Evolutionary conservation across 2,888 invertebrate genomes (phyloP).

Genomic region (Neria commutata): DNA sequence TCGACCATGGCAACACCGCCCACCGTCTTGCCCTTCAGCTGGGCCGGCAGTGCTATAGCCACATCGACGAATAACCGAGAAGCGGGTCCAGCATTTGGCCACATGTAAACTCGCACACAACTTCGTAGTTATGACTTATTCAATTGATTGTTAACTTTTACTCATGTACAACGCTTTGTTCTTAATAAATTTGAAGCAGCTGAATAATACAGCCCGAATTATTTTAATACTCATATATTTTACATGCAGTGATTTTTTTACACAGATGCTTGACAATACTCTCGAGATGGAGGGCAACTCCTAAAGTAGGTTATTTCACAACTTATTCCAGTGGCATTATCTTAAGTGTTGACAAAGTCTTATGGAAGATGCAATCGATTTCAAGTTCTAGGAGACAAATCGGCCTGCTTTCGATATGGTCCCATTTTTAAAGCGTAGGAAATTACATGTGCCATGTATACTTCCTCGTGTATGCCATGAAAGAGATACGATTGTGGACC

Average conservation of each 20-base stretch:
- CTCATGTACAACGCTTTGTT: no score
- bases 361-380: no score
- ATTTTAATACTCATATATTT: background rate
- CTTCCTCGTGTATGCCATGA: slow-evolving; percentile 85
- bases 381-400: no score
- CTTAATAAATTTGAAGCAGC: no score
- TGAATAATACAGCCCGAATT: no score
- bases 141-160: background rate
- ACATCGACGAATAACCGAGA: slow-evolving; percentile 7
- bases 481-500: slow-evolving; percentile 88
- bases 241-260: background rate
- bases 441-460: slow-evolving; percentile 82
- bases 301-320: background rate
- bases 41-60: slow-evolving; percentile 23
- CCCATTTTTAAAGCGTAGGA: slow-evolving; percentile 81
- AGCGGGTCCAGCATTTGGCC: background rate
- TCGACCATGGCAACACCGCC: slow-evolving; percentile 14
- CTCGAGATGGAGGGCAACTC: slow-evolving; percentile 14
- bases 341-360: background rate
- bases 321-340: background rate
- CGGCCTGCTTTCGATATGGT: no score
- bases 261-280: no score
- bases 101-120: background rate
- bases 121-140: background rate
- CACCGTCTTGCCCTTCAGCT: slow-evolving; percentile 38